Evolutionary conservation across 2,888 invertebrate species (phyloP).

Genomic region (Trichacis sp.): DNA sequence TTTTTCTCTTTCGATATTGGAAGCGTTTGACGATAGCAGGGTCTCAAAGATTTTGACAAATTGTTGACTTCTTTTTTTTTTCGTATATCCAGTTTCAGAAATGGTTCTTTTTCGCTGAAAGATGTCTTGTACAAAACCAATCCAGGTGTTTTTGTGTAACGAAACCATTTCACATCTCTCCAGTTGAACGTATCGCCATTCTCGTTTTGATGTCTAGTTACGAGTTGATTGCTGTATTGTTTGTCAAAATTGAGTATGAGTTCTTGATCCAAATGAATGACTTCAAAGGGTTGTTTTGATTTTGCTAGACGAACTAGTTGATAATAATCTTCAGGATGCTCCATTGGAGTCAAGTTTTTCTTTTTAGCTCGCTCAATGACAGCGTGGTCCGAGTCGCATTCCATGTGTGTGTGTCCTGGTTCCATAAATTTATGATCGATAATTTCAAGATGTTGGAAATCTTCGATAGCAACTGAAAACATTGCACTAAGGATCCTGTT

Average conservation of each 20-base stretch:
- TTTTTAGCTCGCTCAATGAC: conserved; percentile 17
- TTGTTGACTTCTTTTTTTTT: not conserved
- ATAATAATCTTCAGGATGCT: conserved; percentile 16
- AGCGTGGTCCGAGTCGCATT: conserved; percentile 22
- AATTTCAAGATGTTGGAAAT: not conserved
- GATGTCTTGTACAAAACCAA: too few relatives aligned
- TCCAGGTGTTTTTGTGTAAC: not conserved
- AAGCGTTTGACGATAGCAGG: not conserved
- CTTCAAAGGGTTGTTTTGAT: not conserved
- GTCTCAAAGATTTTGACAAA: not conserved
- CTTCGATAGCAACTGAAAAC: not conserved
- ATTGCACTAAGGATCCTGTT: not conserved
- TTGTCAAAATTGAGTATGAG: not conserved
- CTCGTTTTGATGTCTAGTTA: not conserved
- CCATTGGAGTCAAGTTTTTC: not conserved
- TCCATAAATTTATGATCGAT: conserved; percentile 21
- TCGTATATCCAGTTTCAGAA: too few relatives aligned
- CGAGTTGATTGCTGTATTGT: not conserved
- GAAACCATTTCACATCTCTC: not conserved
- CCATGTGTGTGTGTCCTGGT: conserved; percentile 24
- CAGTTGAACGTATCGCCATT: not conserved
- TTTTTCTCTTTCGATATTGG: not conserved
- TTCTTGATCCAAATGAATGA: not conserved
- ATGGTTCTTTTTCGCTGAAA: too few relatives aligned
- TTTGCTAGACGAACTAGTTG: not conserved